Base-by-base conservation (phyloP, 1,140 invertebrate genomes). In the Battus philenor region DNA sequence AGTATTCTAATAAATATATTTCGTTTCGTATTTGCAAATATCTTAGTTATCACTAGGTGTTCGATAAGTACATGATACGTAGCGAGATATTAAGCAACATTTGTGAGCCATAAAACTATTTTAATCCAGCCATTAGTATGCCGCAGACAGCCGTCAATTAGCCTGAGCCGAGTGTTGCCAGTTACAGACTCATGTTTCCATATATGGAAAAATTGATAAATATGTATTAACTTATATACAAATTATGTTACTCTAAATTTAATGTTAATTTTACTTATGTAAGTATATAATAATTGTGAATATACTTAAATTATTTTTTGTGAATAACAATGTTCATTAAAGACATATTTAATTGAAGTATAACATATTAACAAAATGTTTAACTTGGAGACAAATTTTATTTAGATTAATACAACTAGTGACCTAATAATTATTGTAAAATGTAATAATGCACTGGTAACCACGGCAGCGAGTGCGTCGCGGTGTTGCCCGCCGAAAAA, bases 71-170 rank as follows among this genome's bases (percentile, higher is more conserved):
- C 11, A 9, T 24, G 10, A 20, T 48, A 41, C 15, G 29, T 6
- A n/a, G 9, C 36, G 30, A 11, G 22, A 30, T 45, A 54, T 64
- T 53, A 53, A 61, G 58, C 54, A 67, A 65, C 59, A 63, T 71
- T 68, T 69, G 67, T 62, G 59, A 55, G 18, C 66, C 55, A 72
- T 77, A 74, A 77, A 74, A 57, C 68, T 65, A 77, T 74, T 74
- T 77, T 74, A 74, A 77, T 77, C 52, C 44, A 26, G 32, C 61
- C 56, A 75, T 75, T 72, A 70, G 59, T 75, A 70, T 68, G 71
- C 71, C 44, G 54, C 59, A 51, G 62, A 56, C 58, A 55, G 49
- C 41, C 59, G 60, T 59, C 68, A 72, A 71, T 68, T 71, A 65
- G 58, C 27, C 36, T 45, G 39, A 30, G 34, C 38, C 9, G 24